Percentiles rank a stretch among this genome's conserved stretches.
These are phyloP conservation scores for Euclidia mi DNA, from an alignment of 2,888 invertebrate species.

Conservation along the genomic window DNA sequence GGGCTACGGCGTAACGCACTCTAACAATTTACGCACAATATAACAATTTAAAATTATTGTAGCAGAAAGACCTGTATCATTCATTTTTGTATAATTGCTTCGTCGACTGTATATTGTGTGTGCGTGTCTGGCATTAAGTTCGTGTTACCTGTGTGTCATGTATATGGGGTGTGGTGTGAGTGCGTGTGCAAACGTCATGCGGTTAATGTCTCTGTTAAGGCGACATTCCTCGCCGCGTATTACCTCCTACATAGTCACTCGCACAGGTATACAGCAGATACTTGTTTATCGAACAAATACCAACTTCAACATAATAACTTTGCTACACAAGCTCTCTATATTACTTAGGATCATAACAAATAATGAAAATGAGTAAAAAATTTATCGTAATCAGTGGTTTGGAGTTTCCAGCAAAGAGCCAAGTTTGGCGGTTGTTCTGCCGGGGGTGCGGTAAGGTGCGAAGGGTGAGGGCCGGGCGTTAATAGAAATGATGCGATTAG, in stretches of 20 bases:
- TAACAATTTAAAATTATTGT: neutral
- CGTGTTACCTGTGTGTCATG: too few relatives aligned
- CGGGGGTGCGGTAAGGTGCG: neutral
- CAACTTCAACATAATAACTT: too few relatives aligned
- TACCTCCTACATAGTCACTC: too few relatives aligned
- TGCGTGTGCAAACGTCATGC: too few relatives aligned
- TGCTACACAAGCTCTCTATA: neutral
- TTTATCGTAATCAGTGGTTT: neutral
- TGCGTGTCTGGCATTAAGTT: neutral
- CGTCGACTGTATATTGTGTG: neutral
- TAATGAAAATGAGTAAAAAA: slow-evolving; percentile 2
- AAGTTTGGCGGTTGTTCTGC: neutral
- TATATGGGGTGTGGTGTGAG: too few relatives aligned
- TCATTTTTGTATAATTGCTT: neutral
- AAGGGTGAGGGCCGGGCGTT: neutral
- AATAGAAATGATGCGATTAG: neutral
- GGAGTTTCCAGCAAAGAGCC: neutral
- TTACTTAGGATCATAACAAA: neutral
- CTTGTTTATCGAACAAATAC: too few relatives aligned
- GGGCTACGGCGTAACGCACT: slow-evolving; percentile 3
- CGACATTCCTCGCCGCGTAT: too few relatives aligned
- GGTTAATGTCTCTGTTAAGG: too few relatives aligned
- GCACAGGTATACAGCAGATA: too few relatives aligned
- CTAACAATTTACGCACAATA: neutral
- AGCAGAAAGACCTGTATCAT: neutral